A percentile compares a stretch with the other conserved stretches of the same genome.
Evolutionary conservation across 1,140 invertebrate genomes (phyloP).

Genomic region (Pseudomyrmex concolor): DNA sequence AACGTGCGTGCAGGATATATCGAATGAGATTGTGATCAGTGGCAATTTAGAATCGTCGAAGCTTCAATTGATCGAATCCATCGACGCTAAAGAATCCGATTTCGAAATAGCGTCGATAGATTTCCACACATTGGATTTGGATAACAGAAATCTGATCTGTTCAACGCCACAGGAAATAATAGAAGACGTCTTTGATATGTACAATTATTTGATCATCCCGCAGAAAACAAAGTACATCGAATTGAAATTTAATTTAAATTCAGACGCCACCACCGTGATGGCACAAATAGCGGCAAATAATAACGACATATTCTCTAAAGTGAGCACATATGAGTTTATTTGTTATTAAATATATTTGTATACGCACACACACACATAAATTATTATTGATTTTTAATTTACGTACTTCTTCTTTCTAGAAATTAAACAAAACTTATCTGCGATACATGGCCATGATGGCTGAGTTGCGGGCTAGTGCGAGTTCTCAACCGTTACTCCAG

Average conservation of each 20-base stretch:
- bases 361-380: not conserved
- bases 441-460: slow-evolving; percentile 62
- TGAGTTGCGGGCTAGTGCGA: slow-evolving; percentile 66
- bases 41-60: not conserved
- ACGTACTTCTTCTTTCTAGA: slow-evolving; percentile 10
- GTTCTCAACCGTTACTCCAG: slow-evolving; percentile 69
- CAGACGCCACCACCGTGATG: slow-evolving; percentile 26
- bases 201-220: slow-evolving; percentile 54
- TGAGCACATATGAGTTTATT: slow-evolving; percentile 16
- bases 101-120: slow-evolving; percentile 30
- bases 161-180: slow-evolving; percentile 54
- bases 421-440: slow-evolving; percentile 20
- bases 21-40: slow-evolving; percentile 37
- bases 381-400: not conserved
- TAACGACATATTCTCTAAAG: slow-evolving; percentile 27
- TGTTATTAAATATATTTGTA: not conserved
- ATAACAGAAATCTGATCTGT: not conserved
- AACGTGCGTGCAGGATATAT: not conserved
- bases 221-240: slow-evolving; percentile 59
- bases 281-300: slow-evolving; percentile 67
- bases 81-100: not conserved
- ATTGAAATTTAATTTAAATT: slow-evolving; percentile 61
- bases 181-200: slow-evolving; percentile 2
- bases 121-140: not conserved
- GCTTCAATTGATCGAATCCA: not conserved